phyloP scores from a whole-genome alignment of 2,888 invertebrate genomes.

The Drosophila parthenogenetica region DNA sequence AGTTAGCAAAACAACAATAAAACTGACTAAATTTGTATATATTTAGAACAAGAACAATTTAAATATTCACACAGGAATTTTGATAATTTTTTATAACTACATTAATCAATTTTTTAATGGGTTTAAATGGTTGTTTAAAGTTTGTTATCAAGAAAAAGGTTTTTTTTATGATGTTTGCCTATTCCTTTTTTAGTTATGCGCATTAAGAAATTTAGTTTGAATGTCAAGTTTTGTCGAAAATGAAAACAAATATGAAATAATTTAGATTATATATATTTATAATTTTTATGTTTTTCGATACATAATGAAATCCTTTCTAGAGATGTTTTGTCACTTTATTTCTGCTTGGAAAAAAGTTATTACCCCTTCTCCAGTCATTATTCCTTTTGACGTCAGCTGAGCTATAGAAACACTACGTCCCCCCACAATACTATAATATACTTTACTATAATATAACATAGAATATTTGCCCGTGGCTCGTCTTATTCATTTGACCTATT shows the following conservation, averaged over 20 bases:
- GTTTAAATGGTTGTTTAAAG: neutral
- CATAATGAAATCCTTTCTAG: neutral
- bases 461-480: slow-evolving; percentile 4
- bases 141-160: neutral
- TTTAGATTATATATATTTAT: neutral
- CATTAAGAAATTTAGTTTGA: neutral
- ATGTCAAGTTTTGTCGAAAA: neutral
- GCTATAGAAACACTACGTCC: neutral
- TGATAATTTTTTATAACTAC: neutral
- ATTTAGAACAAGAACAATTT: neutral
- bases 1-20: neutral
- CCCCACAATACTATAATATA: neutral
- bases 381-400: slow-evolving; percentile 15
- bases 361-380: neutral
- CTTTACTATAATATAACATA: neutral
- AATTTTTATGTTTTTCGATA: too few relatives aligned
- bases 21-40: neutral
- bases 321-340: neutral
- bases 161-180: neutral
- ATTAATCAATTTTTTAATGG: too few relatives aligned
- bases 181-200: neutral
- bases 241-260: neutral
- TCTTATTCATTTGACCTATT: slow-evolving; percentile 59
- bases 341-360: neutral
- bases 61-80: neutral